phyloP scores from a whole-genome alignment of 2,113 vertebrate genomes.

The Etheostoma cragini region DNA sequence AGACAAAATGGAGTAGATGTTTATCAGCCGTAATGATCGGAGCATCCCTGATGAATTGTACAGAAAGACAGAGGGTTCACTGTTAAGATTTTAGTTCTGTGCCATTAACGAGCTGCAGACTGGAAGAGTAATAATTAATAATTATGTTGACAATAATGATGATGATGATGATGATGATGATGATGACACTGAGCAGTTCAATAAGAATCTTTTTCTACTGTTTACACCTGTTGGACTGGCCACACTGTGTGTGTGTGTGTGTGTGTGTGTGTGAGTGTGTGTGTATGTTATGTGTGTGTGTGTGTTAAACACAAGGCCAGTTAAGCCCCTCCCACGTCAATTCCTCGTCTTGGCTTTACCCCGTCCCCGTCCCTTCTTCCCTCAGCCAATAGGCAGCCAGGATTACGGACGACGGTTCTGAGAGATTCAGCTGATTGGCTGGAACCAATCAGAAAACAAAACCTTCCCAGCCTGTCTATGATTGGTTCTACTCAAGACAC shows the following conservation, averaged over 20 bases:
- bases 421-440: constrained; percentile 76
- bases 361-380: constrained; percentile 19
- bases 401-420: constrained; percentile 37
- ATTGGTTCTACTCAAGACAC: constrained; percentile 60
- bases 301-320: constrained; percentile 71
- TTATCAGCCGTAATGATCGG: constrained; percentile 43
- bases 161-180: constrained; percentile 49
- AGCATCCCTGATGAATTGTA: constrained; percentile 51
- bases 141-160: constrained; percentile 10
- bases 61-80: constrained; percentile 4
- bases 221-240: constrained; percentile 81
- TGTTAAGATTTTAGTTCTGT: constrained; percentile 59
- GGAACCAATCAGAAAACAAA: constrained; percentile 77
- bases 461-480: constrained; percentile 57
- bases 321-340: constrained; percentile 64
- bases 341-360: constrained; percentile 51
- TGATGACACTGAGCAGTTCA: constrained; percentile 73
- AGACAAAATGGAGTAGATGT: neutral
- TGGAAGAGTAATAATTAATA: constrained; percentile 25
- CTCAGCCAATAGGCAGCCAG: constrained; percentile 60
- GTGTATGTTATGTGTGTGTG: constrained; percentile 32
- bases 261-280: constrained; percentile 56
- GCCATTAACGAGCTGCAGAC: constrained; percentile 68
- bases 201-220: constrained; percentile 77
- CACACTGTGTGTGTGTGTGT: constrained; percentile 76